Percentiles rank a stretch among this genome's conserved stretches.
Conservation (phyloP, 2,888 invertebrate species). For the Melinopterus prodromus region DNA sequence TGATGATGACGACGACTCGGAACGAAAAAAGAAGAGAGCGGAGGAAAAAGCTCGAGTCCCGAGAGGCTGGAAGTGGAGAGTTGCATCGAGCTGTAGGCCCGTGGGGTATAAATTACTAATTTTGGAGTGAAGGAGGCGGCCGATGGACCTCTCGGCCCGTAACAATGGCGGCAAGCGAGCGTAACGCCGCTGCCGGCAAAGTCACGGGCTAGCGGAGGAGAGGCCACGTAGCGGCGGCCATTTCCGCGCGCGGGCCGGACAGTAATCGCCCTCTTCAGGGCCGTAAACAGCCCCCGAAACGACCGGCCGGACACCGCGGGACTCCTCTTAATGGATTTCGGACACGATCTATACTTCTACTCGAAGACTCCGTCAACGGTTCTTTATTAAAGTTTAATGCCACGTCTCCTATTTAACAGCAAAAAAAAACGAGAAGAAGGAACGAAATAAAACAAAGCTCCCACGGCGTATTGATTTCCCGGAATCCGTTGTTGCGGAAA, state of each 20-base stretch:
- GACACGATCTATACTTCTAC: constrained; percentile 48
- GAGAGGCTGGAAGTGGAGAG: constrained; percentile 12
- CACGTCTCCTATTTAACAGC: constrained; percentile 26
- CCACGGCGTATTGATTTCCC: neutral
- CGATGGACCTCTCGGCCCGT: constrained; percentile 33
- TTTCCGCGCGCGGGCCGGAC: constrained; percentile 57
- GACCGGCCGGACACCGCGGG: constrained; percentile 58
- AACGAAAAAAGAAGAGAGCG: constrained; percentile 40
- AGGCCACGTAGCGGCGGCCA: constrained; percentile 54
- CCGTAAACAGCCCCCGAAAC: constrained; percentile 60
- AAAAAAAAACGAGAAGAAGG: constrained; percentile 29
- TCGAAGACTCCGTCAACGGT: constrained; percentile 31
- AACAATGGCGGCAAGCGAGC: constrained; percentile 55
- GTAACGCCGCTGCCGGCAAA: constrained; percentile 50
- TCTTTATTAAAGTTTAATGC: constrained; percentile 37
- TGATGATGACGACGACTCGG: constrained; percentile 59
- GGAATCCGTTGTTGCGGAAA: neutral
- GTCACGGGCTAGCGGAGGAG: constrained; percentile 51
- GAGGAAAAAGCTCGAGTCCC: constrained; percentile 54
- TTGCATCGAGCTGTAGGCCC: constrained; percentile 5
- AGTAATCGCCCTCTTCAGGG: constrained; percentile 61
- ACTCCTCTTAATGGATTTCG: constrained; percentile 59
- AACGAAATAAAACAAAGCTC: neutral
- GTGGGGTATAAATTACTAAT: constrained; percentile 44
- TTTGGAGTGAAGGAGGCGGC: constrained; percentile 41